Evolutionary conservation across 2,113 vertebrate species (phyloP).

Genomic region (Camelus bactrianus): DNA sequence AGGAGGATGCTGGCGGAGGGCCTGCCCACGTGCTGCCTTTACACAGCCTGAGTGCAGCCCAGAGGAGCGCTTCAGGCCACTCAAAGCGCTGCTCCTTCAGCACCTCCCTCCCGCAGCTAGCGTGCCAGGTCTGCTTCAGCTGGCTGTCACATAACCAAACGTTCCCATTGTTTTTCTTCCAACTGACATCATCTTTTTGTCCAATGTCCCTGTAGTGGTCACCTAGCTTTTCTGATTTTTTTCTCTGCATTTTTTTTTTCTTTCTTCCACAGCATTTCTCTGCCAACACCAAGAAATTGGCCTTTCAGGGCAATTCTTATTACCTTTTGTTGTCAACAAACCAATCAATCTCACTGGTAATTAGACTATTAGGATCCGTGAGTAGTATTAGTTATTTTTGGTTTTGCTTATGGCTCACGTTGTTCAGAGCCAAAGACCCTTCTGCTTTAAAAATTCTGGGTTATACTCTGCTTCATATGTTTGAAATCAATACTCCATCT

Average conservation of each 20-base stretch:
- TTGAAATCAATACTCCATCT: background rate
- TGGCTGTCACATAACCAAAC: background rate
- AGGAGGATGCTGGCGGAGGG: background rate
- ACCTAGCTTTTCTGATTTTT: background rate
- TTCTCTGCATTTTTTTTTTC: background rate
- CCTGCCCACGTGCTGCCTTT: background rate
- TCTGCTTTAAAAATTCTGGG: conserved; percentile 39
- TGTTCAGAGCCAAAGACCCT: background rate
- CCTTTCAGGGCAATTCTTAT: conserved; percentile 36
- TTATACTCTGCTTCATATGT: conserved; percentile 13
- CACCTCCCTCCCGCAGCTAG: background rate
- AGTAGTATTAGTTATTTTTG: background rate
- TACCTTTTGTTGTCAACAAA: background rate
- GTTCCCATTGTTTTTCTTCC: background rate
- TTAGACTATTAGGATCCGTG: background rate
- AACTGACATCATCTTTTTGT: background rate
- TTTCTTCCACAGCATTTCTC: conserved; percentile 35
- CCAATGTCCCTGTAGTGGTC: background rate
- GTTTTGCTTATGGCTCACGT: background rate
- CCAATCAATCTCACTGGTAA: conserved; percentile 25
- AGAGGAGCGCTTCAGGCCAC: background rate
- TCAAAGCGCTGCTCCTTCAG: background rate
- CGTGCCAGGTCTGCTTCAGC: accelerated
- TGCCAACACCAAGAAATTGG: conserved; percentile 28
- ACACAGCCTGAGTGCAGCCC: background rate